Base-by-base conservation (phyloP, 1,140 invertebrate species). In the Andrena cerasifolii region DNA sequence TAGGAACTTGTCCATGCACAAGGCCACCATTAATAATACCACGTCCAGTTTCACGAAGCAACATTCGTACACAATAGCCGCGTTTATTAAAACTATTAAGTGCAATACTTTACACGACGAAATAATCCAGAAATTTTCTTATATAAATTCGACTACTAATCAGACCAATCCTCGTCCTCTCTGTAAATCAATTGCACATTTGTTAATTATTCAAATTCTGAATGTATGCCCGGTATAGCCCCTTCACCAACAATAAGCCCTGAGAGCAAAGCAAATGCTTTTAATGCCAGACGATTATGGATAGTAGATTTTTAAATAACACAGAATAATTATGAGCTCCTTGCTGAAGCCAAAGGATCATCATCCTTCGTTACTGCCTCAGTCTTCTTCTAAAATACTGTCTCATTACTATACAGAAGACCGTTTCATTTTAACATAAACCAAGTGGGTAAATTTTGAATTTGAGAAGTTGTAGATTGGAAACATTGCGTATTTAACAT, bases 131-230 rank as follows among this genome's bases (percentile, higher is more conserved):
- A 63, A 78, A 51, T 75, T 26, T 75, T 76, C 18, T 12, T 59
- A 56, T 24, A 72, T 56, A 63, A 78, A 85, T 53, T 73, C 56
- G 47, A 63, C 59, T 24, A 59, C 58, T 73, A 87, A 84, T 87
- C 85, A 71, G 82, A 89, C 78, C 76, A 87, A 77, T 89, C 87
- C 74, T 85, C 85, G 53, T 75, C 54, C 31, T n/a, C 49, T 85
- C 86, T 89, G 88, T 31, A 87, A 86, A 86, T 85, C 61, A 82
- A 86, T 80, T 73, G 24, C 14, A 83, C 49, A 53, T 72, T 33
- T 36, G 24, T 86, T 80, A 85, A 70, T 79, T 54, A 36, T 75
- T 76, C 40, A 53, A 47, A 33, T 66, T 53, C 2, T 56, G 24
- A 28, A 33, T 58, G 4, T 28, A 68, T 45, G 51, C 21, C n/a